Base-by-base conservation (phyloP, 2,888 invertebrate genomes). In the Melolontha melolontha region DNA sequence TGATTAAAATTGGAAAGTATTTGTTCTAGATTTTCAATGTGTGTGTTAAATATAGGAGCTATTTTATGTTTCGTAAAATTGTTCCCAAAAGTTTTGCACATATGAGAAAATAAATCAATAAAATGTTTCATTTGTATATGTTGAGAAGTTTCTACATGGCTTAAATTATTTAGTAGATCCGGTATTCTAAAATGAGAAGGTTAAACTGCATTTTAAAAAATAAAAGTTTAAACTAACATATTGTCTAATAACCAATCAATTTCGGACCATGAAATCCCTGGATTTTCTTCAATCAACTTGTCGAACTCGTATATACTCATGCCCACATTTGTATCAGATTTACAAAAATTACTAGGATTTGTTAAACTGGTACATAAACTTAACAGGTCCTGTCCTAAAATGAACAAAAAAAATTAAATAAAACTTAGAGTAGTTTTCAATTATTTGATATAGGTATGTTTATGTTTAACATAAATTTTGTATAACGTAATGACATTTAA, bases 241-340 rank as follows among this genome's bases (percentile, higher is more conserved):
- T 86, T 86, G 77, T 86, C 83, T 12, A 87, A 68, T 84, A 90
- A 85, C 91, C 93, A 94, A 67, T 88, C 88, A 70, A 92, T 84
- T 79, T 91, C 90, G 10, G 86, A 80, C 93, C 94, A 94, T 74
- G 88, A 87, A 70, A 88, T 87, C 72, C 88, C 86, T 5, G 86
- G 85, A 70, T 90, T 86, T 75, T 88, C 85, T 72, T 84, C 84
- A 66, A 88, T 79, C 73, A 87, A 84, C 75, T 85, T 85, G 81
- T 90, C 89, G 84, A 91, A 91, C 55, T 88, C 86, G 62, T 86
- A 85, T 50, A 89, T 79, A 64, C 91, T 82, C 74, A 88, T 81
- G 62, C 86, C 85, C 73, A 90, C 86, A 17, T 87, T 85, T 54
- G 87, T 84, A 6, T 85, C 83, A 70, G 86, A 86, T 22, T 87